phyloP scores from a whole-genome alignment of 53 echinoderm and acorn worm species.

The Stichopus horrens region DNA sequence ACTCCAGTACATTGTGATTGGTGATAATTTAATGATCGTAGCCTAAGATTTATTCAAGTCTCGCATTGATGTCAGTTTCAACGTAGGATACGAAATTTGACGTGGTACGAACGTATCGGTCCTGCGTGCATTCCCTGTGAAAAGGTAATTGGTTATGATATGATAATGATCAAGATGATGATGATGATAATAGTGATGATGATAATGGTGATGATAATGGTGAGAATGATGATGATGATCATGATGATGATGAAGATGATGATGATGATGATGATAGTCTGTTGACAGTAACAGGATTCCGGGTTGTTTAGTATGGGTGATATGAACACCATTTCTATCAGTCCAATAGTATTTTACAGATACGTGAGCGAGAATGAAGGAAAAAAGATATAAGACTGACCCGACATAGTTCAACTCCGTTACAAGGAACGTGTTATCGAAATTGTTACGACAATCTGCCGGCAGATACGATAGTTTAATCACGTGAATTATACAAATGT shows the following conservation, averaged over 20 bases:
- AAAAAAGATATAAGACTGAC: not conserved
- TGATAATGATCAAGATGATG: not conserved
- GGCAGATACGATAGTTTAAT: not conserved
- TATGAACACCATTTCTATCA: no score
- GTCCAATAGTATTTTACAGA: no score
- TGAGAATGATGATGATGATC: conserved; percentile 43
- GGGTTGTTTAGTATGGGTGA: not conserved
- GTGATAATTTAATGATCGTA: no score
- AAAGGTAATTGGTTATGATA: not conserved
- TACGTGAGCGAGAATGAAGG: not conserved
- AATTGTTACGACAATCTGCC: not conserved
- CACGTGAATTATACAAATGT: not conserved
- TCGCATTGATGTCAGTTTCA: no score
- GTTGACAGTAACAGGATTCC: not conserved
- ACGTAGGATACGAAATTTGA: no score
- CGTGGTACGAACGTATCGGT: no score
- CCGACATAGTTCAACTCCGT: not conserved
- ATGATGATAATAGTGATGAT: conserved; percentile 43
- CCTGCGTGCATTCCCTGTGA: no score
- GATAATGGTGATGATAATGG: conserved; percentile 49
- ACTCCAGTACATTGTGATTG: no score
- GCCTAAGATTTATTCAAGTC: no score
- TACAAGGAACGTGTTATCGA: not conserved
- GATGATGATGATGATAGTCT: not conserved
- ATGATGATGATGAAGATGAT: conserved; percentile 44